Conservation (phyloP, 2,888 invertebrate species). For the Drosophila niveifrons region DNA sequence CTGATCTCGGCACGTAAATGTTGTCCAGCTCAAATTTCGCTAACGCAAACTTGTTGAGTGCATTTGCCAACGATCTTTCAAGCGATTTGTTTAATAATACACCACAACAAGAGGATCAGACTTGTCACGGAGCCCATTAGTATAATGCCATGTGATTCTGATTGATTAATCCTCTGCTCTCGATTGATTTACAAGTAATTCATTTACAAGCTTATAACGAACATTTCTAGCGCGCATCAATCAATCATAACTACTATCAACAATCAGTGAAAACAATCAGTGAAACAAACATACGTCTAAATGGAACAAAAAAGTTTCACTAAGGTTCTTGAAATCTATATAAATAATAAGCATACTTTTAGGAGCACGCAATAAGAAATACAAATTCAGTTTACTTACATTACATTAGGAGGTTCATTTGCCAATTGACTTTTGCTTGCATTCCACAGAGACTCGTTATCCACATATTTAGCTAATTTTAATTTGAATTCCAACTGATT, state of each 20-base stretch:
- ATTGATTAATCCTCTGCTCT: neutral
- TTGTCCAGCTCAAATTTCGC: neutral
- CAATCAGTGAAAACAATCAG: no score
- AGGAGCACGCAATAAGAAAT: neutral
- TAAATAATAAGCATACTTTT: conserved; percentile 8
- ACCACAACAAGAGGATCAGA: neutral
- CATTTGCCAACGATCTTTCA: neutral
- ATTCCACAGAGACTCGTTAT: no score
- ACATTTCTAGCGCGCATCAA: neutral
- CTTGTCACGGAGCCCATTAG: neutral
- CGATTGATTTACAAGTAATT: neutral
- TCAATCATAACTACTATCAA: neutral
- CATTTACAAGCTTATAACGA: neutral
- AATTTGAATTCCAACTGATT: no score
- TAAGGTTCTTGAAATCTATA: no score
- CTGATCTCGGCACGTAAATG: neutral
- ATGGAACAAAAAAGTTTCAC: neutral
- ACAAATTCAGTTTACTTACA: no score
- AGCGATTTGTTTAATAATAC: neutral
- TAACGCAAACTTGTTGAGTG: neutral
- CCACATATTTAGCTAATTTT: no score
- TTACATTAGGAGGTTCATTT: no score
- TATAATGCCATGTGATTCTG: neutral
- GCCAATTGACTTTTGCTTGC: no score
- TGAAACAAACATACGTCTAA: conserved; percentile 5